Conservation (phyloP, 2,797 vertebrate genomes). For the Microctenopoma steveboyesi region DNA sequence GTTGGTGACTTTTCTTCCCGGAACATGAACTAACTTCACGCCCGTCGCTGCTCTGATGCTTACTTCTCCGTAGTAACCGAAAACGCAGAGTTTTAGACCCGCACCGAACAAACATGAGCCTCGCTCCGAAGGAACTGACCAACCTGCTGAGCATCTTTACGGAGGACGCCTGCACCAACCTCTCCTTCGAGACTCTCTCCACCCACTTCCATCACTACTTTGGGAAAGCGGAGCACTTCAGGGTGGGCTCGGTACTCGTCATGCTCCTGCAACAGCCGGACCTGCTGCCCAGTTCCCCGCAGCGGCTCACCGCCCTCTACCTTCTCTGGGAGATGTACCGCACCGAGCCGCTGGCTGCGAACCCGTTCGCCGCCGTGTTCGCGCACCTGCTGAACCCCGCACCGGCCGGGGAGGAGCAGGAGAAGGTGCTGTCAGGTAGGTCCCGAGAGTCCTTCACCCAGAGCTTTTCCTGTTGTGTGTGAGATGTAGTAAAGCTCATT, state of each 20-base stretch:
- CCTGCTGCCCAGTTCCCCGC: slow-evolving; percentile 92
- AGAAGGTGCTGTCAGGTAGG: slow-evolving; percentile 90
- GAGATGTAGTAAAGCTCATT: no score
- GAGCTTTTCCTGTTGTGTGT: no score
- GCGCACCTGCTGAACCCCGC: slow-evolving; percentile 94
- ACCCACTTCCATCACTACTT: slow-evolving; percentile 97
- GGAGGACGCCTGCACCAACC: slow-evolving; percentile 93
- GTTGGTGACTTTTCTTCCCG: neutral
- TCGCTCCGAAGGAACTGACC: slow-evolving; percentile 91
- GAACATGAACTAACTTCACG: slow-evolving; percentile 16
- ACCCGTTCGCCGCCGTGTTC: slow-evolving; percentile 97
- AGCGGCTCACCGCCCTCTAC: slow-evolving; percentile 96
- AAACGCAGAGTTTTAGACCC: neutral
- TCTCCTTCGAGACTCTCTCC: slow-evolving; percentile 93
- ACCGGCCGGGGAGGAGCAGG: slow-evolving; percentile 88
- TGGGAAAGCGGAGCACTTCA: slow-evolving; percentile 95
- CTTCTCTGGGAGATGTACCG: slow-evolving; percentile 99
- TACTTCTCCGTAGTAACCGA: neutral
- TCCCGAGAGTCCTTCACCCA: no score
- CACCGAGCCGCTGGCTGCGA: slow-evolving; percentile 95
- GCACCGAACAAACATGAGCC: slow-evolving; percentile 75
- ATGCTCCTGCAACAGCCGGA: slow-evolving; percentile 97
- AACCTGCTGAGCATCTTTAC: slow-evolving; percentile 96
- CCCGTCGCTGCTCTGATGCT: neutral
- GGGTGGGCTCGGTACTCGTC: slow-evolving; percentile 93